Conservation (phyloP, 2,888 invertebrate genomes). For the Rhamphomyia laevipes region DNA sequence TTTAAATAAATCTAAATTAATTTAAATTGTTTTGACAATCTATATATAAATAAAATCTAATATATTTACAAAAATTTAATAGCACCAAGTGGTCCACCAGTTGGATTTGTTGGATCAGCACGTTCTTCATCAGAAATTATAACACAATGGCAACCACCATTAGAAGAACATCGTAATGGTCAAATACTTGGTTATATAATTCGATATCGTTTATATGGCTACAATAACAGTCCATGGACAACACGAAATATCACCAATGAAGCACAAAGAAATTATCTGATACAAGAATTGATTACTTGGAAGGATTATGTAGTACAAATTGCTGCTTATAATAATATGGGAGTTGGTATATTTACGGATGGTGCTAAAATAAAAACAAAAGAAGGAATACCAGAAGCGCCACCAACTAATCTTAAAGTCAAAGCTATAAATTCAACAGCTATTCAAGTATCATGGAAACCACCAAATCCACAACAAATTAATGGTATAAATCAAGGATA, state of each 20-base stretch:
- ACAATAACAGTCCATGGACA: conserved; percentile 87
- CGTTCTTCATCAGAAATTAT: conserved; percentile 91
- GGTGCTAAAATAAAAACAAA: conserved; percentile 88
- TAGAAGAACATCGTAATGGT: conserved; percentile 90
- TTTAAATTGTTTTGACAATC: not conserved
- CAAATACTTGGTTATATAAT: conserved; percentile 89
- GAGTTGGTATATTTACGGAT: conserved; percentile 84
- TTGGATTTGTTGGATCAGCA: conserved; percentile 89
- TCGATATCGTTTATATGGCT: conserved; percentile 81
- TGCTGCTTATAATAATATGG: conserved; percentile 94
- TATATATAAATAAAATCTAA: not conserved
- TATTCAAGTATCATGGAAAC: conserved; percentile 79
- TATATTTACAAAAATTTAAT: conserved; percentile 15
- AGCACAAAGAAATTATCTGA: conserved; percentile 78
- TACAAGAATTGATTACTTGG: conserved; percentile 92
- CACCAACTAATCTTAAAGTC: conserved; percentile 72
- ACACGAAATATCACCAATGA: conserved; percentile 86
- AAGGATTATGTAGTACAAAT: conserved; percentile 95
- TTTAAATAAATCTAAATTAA: conserved; percentile 1
- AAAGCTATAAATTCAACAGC: conserved; percentile 79
- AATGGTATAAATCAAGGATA: conserved; percentile 97
- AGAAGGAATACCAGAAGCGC: conserved; percentile 89
- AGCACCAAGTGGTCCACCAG: conserved; percentile 95
- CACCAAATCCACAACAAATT: conserved; percentile 93
- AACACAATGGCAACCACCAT: conserved; percentile 93